Evolutionary conservation across 1,140 invertebrate genomes (phyloP), one percentile per base, ranked within the genome.

Genomic region (Drosophila bocki): DNA sequence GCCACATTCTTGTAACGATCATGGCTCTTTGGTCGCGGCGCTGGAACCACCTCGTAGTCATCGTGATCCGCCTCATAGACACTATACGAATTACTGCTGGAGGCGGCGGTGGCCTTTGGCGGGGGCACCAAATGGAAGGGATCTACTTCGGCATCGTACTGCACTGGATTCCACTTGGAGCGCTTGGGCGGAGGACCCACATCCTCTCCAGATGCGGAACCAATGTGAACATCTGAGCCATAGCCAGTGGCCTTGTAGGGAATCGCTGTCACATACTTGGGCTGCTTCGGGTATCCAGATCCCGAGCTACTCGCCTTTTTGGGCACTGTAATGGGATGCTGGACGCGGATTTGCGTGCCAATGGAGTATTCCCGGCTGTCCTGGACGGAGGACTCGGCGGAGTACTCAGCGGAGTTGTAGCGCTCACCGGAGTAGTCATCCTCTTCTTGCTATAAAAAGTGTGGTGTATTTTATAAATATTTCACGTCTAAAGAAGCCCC

Each of bases 281-380:
- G 69, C 13, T 63, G 76, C n/a, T 87, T 88, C 7, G 54, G 19
- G 32, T 88, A 90, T 2, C 33, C 37, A 0, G 80, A 77, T 7
- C 54, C 64, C 12, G 83, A 35, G 11, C 29, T 64, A 13, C 58
- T 62, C 41, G 54, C 22, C 44, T 92, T 92, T 33, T 92, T 92
- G 22, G 91, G 91, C 19, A 91, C 75, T 3, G 84, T 90, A 8
- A 92, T 92, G 13, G 91, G 91, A 72, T 92, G 91, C 48, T 92
- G 91, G 3, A 92, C 91, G 0, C 91, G 79, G n/a, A 92, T 92
- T 48, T 92, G 91, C 4, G 91, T 92, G 47, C 91, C 91, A 32
- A 92, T 92, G 7, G 91, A 91, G 17, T 91, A 92, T 48, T 92
- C 91, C 8, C 80, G 82, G 41, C 91, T 92, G 32, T 92, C 91